Base-by-base conservation (phyloP, 2,888 invertebrate species). In the Cantharis flavilabris region DNA sequence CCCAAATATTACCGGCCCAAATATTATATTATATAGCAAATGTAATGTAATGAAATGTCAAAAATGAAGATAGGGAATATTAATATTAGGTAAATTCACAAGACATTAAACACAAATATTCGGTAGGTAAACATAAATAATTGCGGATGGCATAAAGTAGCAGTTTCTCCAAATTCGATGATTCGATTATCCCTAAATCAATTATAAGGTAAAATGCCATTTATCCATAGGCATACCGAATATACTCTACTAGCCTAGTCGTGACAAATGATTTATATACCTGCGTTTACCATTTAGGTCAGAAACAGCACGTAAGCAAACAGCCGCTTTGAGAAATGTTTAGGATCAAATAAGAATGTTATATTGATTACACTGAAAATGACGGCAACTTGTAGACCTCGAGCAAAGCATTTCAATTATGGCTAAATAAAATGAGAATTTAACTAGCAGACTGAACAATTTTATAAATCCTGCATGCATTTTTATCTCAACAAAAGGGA, bases 281-380 rank as follows among this genome's bases (percentile, higher is more conserved):
- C 72, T 63, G 76, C 28, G 49, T 71, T 76, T 72, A 62, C 72
- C 76, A 69, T 76, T 76, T 76, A 72, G 76, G 76, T 76, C 76
- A 71, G 71, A 76, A 76, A 69, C 72, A 33, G 72, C 76, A 76
- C 72, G 76, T 76, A 76, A 76, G 72, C 69, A 71, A 76, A 26
- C 71, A 76, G 33, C 23, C 62, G 72, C 72, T 69, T 69, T 72
- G 28, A 76, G 72, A 69, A 72, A 76, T 72, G 76, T 72, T 30
- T 72, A 72, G 23, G 69, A 71, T 76, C 72, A 76, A 76, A 76
- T 76, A 76, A 76, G 76, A 76, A 76, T 72, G 33, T 67, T 63
- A 69, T 72, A 71, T 72, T 72, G 72, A 72, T 76, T 76, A n/a
- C 26, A 30, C 70, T 71, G 73, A 70, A 73, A 73, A 73, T 73